Conservation (phyloP, 2,113 vertebrate species). For the Heterotilapia buettikoferi region DNA sequence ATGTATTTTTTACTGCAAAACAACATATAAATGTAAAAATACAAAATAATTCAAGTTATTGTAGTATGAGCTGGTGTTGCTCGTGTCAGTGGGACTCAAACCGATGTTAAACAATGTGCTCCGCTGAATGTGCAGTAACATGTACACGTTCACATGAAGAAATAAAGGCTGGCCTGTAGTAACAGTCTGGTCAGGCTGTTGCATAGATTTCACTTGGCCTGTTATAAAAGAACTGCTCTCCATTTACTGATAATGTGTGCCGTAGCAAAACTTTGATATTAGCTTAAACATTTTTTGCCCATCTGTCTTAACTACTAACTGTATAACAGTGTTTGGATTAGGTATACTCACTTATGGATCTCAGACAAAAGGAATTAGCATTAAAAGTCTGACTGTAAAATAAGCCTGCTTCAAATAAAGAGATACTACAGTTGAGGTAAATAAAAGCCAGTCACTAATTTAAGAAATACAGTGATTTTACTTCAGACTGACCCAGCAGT, state of each 20-base stretch:
- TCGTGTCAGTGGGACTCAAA: not conserved
- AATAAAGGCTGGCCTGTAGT: not conserved
- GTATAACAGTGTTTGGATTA: not conserved
- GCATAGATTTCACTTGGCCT: not conserved
- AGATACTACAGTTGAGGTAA: not conserved
- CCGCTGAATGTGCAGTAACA: not conserved
- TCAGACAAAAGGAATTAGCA: not conserved
- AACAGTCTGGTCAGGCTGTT: not conserved
- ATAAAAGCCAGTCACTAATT: not conserved
- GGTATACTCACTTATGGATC: too few species aligned
- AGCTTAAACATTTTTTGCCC: not conserved
- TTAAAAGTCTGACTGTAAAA: not conserved
- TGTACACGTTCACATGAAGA: not conserved
- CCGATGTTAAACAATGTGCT: not conserved
- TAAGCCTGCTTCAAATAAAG: not conserved
- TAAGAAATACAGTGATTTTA: not conserved
- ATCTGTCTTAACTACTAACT: not conserved
- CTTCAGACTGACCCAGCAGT: not conserved
- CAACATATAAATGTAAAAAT: not conserved
- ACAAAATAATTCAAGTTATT: not conserved
- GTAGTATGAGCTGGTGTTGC: not conserved
- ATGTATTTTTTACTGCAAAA: not conserved
- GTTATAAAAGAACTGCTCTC: not conserved
- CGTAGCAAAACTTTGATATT: not conserved
- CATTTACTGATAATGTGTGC: not conserved